Conservation (phyloP, 2,888 invertebrate genomes). For the Limnephilus auricula region DNA sequence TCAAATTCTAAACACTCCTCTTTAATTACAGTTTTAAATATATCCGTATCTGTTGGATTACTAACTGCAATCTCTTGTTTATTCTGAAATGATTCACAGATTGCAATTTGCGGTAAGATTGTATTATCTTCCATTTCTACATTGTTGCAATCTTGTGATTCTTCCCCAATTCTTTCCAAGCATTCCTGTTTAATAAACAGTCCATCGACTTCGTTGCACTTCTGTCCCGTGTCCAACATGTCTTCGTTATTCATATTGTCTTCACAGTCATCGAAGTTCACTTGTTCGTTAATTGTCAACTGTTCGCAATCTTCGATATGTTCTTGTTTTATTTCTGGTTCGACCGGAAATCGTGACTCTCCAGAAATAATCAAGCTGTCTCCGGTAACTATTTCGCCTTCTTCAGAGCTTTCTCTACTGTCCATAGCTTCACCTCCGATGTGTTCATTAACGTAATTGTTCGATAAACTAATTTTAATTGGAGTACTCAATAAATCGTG, state of each 20-base stretch:
- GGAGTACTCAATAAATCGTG: background rate
- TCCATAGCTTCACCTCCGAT: background rate
- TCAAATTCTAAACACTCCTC: slow-evolving; percentile 2
- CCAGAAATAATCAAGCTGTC: background rate
- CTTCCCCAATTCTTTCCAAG: slow-evolving; percentile 4
- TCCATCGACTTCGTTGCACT: background rate
- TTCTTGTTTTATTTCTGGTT: slow-evolving; percentile 5
- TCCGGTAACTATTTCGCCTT: background rate
- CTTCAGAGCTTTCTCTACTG: background rate
- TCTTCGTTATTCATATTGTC: background rate
- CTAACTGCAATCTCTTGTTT: background rate
- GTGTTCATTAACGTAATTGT: background rate
- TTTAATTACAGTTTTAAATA: background rate
- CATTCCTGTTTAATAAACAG: slow-evolving; percentile 30
- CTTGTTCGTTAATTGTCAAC: background rate
- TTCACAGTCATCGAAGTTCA: background rate
- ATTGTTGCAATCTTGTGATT: background rate
- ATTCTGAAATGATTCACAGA: background rate
- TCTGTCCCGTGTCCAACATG: slow-evolving; percentile 4
- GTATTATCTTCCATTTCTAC: background rate
- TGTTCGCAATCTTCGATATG: slow-evolving; percentile 16
- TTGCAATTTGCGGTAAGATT: background rate
- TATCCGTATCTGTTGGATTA: background rate
- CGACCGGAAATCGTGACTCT: background rate
- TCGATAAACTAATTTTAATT: background rate